phyloP scores from a whole-genome alignment of 1,140 invertebrate genomes.

The Maconellicoccus hirsutus region DNA sequence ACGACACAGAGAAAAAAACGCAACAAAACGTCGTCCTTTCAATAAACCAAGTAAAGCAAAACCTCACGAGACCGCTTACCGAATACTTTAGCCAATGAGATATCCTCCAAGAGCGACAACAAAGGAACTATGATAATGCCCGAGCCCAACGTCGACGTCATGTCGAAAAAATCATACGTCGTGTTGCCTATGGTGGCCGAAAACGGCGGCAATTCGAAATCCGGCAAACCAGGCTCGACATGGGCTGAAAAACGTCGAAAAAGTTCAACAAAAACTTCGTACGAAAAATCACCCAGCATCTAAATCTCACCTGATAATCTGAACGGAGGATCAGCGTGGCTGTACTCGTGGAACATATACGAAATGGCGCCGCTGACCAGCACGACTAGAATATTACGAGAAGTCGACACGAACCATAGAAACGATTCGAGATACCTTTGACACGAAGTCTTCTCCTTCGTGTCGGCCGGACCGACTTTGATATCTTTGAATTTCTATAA shows the following conservation, averaged over 20 bases:
- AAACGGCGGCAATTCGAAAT: conserved; percentile 50
- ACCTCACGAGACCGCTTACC: conserved; percentile 39
- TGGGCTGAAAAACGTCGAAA: too few species aligned
- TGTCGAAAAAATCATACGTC: conserved; percentile 53
- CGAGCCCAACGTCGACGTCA: conserved; percentile 52
- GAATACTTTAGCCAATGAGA: conserved; percentile 71
- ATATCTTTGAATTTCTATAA: conserved; percentile 61
- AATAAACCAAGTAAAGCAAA: too few species aligned
- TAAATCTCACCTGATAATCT: conserved; percentile 46
- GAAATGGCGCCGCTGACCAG: conserved; percentile 52
- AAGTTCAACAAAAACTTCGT: too few species aligned
- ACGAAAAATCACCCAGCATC: too few species aligned
- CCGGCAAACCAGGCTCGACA: conserved; percentile 55
- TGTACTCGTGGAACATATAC: conserved; percentile 44
- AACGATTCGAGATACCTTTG: conserved; percentile 40
- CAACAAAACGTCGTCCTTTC: too few species aligned
- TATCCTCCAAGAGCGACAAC: conserved; percentile 64
- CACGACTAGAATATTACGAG: conserved; percentile 65
- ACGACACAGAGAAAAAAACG: too few species aligned
- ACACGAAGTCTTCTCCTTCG: conserved; percentile 35
- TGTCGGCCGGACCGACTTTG: conserved; percentile 38
- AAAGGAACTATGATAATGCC: conserved; percentile 67
- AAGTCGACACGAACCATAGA: conserved; percentile 61
- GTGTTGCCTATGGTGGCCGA: conserved; percentile 46
- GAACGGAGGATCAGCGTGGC: conserved; percentile 49